phyloP scores from a whole-genome alignment of 1,140 invertebrate species.

The Papilio machaon region DNA sequence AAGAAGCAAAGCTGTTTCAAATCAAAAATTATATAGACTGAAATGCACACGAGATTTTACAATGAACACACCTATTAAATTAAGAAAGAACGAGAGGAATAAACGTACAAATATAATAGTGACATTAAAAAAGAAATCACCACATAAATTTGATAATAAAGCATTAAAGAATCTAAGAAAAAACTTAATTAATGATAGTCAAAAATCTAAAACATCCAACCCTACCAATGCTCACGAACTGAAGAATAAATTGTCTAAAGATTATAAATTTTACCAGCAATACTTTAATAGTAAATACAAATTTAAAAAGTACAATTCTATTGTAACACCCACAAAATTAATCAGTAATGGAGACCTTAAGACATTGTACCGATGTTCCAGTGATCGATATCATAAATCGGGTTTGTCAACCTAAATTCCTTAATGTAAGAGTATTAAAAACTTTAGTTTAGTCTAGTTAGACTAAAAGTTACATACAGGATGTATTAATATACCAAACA shows the following conservation, averaged over 20 bases:
- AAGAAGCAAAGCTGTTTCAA: conserved; percentile 49
- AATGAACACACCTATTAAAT: conserved; percentile 51
- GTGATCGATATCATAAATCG: conserved; percentile 59
- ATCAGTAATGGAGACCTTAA: conserved; percentile 57
- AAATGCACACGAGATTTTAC: conserved; percentile 52
- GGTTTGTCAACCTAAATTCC: conserved; percentile 52
- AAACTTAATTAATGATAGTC: conserved; percentile 53
- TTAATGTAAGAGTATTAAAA: neutral
- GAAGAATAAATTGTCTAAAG: conserved; percentile 31
- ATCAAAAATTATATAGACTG: conserved; percentile 50
- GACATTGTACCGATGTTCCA: conserved; percentile 64
- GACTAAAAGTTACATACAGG: no score
- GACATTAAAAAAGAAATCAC: conserved; percentile 17
- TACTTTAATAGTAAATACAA: conserved; percentile 49
- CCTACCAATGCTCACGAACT: neutral
- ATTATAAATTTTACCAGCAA: conserved; percentile 57
- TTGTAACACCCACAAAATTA: conserved; percentile 40
- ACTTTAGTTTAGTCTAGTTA: no score
- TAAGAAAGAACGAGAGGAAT: neutral
- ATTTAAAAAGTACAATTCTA: conserved; percentile 48
- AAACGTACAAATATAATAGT: conserved; percentile 5
- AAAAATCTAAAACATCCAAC: conserved; percentile 16
- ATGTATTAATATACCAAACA: no score
- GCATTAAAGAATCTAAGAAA: conserved; percentile 41
- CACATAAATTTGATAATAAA: conserved; percentile 37